Evolutionary conservation across 2,797 vertebrate genomes (phyloP), one percentile per base, ranked within the genome.

Genomic region (Benthosema pterotum): DNA sequence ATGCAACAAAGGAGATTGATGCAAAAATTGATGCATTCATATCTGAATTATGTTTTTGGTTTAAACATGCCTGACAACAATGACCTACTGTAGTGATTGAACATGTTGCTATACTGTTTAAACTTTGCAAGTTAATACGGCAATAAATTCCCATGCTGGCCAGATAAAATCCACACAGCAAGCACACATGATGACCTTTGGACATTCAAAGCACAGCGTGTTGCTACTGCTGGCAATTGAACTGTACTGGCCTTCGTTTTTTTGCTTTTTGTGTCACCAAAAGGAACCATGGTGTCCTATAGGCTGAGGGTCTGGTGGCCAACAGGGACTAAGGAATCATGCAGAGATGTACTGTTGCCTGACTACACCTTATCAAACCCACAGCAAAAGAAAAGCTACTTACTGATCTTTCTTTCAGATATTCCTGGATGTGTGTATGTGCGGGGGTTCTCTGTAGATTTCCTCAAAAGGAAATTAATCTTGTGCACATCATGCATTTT

Each of bases 101-200:
- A 11, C 32, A 38, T 11, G 8, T 2, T 38, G 32, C 8, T 38
- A 11, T 1, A 38, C 19, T 22, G 28, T 8, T 1, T 5, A 7
- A 6, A 38, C 32, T 28, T 28, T 28, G 28, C 32, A 9, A 38
- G 5, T 38, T 38, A 38, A 38, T 9, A 38, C 2, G 8, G 11
- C 32, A 38, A 9, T 38, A 38, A 38, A 7, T 38, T 9, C 7
- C 45, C 13, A 46, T 4, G 59, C 32, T 54, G 32, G 25, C 71
- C 25, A 48, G 19, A 63, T 50, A 46, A 78, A 78, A 82, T 76
- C 73, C 54, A 72, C 52, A 65, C 52, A 32, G 8, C 42, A 45
- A 62, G 58, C 65, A 84, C 74, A n/a, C 65, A 84, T 74, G 70
- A 60, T 83, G 85, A 88, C 84, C 85, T 89, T 90, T 83, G 57